phyloP scores from a whole-genome alignment of 2,113 vertebrate species.

The Chascanopsetta lugubris region DNA sequence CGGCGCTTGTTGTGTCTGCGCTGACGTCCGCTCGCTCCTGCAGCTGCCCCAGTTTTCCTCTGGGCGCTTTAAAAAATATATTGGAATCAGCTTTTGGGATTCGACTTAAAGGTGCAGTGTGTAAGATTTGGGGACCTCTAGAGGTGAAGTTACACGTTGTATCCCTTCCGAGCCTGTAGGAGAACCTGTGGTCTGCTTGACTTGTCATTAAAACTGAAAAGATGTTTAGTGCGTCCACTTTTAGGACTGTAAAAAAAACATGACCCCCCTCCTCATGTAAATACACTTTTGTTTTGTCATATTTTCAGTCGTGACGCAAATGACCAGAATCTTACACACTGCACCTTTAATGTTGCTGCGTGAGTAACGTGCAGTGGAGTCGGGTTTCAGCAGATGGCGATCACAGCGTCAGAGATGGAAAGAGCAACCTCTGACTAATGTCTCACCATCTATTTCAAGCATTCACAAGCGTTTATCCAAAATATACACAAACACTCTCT shows the following conservation, averaged over 20 bases:
- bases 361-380: constrained; percentile 33
- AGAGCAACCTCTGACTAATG: constrained; percentile 49
- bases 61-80: neutral
- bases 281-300: too few relatives aligned
- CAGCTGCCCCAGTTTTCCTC: constrained; percentile 6
- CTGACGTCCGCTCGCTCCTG: neutral
- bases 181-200: too few relatives aligned
- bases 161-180: too few relatives aligned
- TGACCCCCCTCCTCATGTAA: too few relatives aligned
- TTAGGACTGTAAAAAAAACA: too few relatives aligned
- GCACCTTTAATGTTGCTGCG: constrained; percentile 14
- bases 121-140: too few relatives aligned
- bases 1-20: constrained; percentile 27
- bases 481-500: constrained; percentile 15
- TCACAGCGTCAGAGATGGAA: constrained; percentile 26
- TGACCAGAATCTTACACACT: too few relatives aligned
- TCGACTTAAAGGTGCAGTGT: too few relatives aligned
- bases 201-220: too few relatives aligned
- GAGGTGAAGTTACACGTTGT: too few relatives aligned
- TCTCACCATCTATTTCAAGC: constrained; percentile 42
- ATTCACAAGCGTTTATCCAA: constrained; percentile 17
- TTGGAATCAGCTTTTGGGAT: constrained; percentile 15
- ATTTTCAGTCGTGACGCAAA: too few relatives aligned
- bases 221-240: too few relatives aligned
- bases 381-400: constrained; percentile 48